These are phyloP conservation scores for Heliothis virescens DNA, from an alignment of 1,140 invertebrate species.

Conservation along the genomic window DNA sequence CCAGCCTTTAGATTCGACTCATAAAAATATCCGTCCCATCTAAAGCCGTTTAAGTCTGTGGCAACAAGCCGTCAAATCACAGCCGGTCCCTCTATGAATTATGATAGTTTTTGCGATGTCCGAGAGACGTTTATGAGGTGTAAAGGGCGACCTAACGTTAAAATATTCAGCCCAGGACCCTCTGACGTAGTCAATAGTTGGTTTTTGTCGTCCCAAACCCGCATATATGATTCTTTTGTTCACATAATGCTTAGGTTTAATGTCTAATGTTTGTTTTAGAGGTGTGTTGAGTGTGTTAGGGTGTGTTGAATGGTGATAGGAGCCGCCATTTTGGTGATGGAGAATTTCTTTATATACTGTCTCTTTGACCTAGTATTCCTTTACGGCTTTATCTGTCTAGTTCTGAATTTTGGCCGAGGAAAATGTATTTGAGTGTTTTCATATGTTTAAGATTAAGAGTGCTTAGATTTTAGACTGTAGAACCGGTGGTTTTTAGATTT, in stretches of 20 bases:
- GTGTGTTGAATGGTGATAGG: not conserved
- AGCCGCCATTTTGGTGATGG: no score
- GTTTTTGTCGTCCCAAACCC: slow-evolving; percentile 40
- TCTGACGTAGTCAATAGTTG: slow-evolving; percentile 17
- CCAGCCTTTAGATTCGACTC: no score
- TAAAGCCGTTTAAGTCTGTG: slow-evolving; percentile 33
- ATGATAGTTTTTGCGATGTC: slow-evolving; percentile 59
- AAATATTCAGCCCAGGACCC: slow-evolving; percentile 47
- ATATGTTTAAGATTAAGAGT: no score
- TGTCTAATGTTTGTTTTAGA: slow-evolving; percentile 16
- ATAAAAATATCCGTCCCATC: not conserved
- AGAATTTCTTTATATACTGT: no score
- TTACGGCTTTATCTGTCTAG: no score
- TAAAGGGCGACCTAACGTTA: slow-evolving; percentile 47
- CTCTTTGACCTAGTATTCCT: no score
- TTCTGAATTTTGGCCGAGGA: no score
- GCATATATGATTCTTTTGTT: slow-evolving; percentile 39
- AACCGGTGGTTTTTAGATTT: no score
- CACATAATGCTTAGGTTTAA: slow-evolving; percentile 2
- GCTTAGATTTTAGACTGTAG: no score
- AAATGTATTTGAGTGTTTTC: no score
- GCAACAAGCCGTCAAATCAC: slow-evolving; percentile 51
- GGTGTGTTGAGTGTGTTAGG: not conserved
- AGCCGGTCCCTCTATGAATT: slow-evolving; percentile 55
- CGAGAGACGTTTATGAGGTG: slow-evolving; percentile 57